Percentiles rank a stretch among this genome's conserved stretches.
These are phyloP conservation scores for Scaptomyza tumidula DNA, from an alignment of 2,888 invertebrate species.

Conservation along the genomic window DNA sequence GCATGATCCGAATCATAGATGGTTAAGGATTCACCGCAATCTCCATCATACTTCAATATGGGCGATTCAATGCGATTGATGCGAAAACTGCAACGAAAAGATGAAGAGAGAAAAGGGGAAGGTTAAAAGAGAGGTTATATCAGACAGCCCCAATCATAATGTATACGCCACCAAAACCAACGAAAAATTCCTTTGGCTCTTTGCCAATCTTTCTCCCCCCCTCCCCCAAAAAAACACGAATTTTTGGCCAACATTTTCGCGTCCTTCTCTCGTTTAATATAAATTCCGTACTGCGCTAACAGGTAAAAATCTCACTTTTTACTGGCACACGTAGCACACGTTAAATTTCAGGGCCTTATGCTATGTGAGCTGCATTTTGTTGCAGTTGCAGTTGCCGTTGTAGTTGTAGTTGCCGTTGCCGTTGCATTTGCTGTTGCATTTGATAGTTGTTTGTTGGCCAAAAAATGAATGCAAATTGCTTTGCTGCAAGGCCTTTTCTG, in stretches of 20 bases:
- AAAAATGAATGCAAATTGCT: conserved; percentile 61
- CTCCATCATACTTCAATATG: conserved; percentile 93
- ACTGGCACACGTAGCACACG: conserved; percentile 56
- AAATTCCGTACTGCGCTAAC: conserved; percentile 60
- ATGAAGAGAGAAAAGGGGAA: background rate
- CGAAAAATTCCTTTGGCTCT: conserved; percentile 35
- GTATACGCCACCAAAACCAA: conserved; percentile 16
- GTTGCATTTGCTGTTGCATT: conserved; percentile 49
- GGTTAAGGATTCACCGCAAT: conserved; percentile 95
- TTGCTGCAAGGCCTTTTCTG: conserved; percentile 39
- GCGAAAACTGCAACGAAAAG: conserved; percentile 88
- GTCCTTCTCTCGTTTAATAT: conserved; percentile 58
- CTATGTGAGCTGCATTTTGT: conserved; percentile 51
- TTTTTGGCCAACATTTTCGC: conserved; percentile 17
- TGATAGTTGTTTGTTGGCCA: conserved; percentile 2
- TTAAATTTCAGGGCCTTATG: conserved; percentile 28
- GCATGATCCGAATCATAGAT: conserved; percentile 95
- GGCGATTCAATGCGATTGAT: conserved; percentile 95
- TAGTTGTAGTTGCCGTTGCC: background rate
- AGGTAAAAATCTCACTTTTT: conserved; percentile 63
- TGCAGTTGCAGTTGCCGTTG: conserved; percentile 11
- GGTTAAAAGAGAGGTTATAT: background rate
- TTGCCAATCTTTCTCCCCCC: conserved; percentile 31
- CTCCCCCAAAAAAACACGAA: background rate
- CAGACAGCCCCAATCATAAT: conserved; percentile 13